These are phyloP conservation scores for Hypotaenidia okinawae DNA, from an alignment of 2,797 vertebrate species.

Conservation along the genomic window DNA sequence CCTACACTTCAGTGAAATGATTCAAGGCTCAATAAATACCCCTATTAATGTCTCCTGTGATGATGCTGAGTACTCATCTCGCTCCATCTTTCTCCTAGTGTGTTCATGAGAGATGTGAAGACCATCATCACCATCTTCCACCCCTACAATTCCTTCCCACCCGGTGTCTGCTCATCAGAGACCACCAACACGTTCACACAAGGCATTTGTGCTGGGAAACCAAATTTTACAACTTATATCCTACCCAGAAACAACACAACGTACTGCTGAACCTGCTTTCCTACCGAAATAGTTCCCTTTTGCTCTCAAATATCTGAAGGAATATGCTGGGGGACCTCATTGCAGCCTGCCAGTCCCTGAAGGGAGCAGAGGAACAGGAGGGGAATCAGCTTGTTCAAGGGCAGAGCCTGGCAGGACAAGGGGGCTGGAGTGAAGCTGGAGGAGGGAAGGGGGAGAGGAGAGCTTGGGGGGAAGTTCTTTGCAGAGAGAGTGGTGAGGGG, in stretches of 20 bases:
- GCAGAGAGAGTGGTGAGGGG: too few relatives aligned
- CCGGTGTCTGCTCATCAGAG: not conserved
- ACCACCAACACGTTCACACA: not conserved
- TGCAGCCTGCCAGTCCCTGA: too few relatives aligned
- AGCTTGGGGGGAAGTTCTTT: too few relatives aligned
- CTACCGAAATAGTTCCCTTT: not conserved
- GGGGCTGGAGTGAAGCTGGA: too few relatives aligned
- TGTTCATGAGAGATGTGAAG: not conserved
- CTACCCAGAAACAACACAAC: not conserved
- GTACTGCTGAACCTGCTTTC: not conserved
- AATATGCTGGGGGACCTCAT: not conserved
- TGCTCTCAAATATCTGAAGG: slow-evolving; percentile 1
- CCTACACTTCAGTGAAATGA: not conserved
- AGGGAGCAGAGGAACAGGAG: too few relatives aligned
- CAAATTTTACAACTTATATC: not conserved
- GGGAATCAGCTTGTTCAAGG: too few relatives aligned
- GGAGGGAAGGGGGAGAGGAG: too few relatives aligned
- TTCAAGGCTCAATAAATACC: not conserved
- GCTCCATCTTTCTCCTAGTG: not conserved
- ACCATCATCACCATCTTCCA: not conserved
- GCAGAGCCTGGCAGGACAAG: too few relatives aligned
- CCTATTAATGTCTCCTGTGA: not conserved
- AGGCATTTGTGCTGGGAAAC: not conserved
- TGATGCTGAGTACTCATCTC: not conserved
- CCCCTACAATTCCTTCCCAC: not conserved